Conservation (phyloP, 1,140 invertebrate genomes). For the Bombyx mandarina region DNA sequence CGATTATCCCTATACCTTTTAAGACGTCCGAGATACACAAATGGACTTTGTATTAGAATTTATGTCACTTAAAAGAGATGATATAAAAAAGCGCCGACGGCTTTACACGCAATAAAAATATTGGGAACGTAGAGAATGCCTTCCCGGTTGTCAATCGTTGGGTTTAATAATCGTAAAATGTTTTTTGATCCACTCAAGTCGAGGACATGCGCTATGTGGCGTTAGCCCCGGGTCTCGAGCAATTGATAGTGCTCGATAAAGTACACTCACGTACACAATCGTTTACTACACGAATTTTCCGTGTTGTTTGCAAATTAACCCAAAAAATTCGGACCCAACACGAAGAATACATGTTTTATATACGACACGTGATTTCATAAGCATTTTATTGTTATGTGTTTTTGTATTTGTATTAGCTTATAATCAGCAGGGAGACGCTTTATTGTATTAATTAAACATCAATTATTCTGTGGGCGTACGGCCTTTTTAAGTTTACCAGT, state of each 20-base stretch:
- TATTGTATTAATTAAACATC: conserved; percentile 1
- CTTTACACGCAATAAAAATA: conserved; percentile 70
- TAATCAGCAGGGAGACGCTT: neutral
- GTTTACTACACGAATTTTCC: conserved; percentile 5
- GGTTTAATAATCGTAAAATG: conserved; percentile 69
- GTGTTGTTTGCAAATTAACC: conserved; percentile 1
- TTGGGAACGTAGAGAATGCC: conserved; percentile 58
- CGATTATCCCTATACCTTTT: conserved; percentile 68
- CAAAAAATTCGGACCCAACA: conserved; percentile 6
- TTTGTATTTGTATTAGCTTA: conserved; percentile 6
- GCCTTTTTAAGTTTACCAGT: too few relatives aligned
- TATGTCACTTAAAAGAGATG: conserved; percentile 68
- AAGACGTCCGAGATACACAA: conserved; percentile 69
- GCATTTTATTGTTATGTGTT: neutral
- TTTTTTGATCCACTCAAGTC: conserved; percentile 51
- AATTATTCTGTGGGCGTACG: neutral
- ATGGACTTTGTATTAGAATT: conserved; percentile 70
- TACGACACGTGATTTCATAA: neutral
- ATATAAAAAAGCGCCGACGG: conserved; percentile 66
- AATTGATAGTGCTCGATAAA: conserved; percentile 5
- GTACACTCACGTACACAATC: conserved; percentile 6
- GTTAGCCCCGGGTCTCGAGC: neutral
- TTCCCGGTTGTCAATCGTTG: conserved; percentile 64
- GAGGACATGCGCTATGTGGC: conserved; percentile 6
- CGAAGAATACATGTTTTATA: conserved; percentile 4